Percentiles rank a stretch among this genome's conserved stretches.
Evolutionary conservation across 2,113 vertebrate species (phyloP).

Genomic region (Pelmatolapia mariae): DNA sequence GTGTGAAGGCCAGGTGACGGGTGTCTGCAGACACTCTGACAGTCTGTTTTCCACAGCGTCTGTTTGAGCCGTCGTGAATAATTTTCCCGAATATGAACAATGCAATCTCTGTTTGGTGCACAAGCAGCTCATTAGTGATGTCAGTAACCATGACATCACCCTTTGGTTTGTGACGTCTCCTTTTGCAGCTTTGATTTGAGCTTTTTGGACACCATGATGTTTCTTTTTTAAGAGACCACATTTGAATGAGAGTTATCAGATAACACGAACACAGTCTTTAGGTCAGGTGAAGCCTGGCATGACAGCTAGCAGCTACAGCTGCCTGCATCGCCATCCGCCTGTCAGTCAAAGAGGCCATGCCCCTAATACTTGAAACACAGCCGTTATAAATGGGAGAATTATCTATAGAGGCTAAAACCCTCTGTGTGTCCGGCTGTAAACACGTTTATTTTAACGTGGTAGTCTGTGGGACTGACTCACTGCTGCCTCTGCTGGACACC

Average conservation of each 20-base stretch:
- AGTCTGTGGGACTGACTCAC: neutral
- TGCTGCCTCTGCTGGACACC: neutral
- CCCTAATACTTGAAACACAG: neutral
- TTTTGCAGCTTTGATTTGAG: neutral
- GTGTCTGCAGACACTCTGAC: conserved; percentile 26
- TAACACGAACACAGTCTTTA: neutral
- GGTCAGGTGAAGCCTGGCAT: neutral
- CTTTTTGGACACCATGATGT: neutral
- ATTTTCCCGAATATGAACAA: neutral
- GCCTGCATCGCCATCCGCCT: neutral
- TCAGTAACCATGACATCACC: neutral
- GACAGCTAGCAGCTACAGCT: neutral
- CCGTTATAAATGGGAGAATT: neutral
- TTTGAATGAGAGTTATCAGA: neutral
- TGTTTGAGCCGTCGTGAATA: neutral
- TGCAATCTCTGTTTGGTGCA: neutral
- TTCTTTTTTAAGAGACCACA: neutral
- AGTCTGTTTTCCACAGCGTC: neutral
- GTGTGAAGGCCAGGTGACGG: conserved; percentile 10
- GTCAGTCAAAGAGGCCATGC: neutral
- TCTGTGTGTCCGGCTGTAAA: neutral
- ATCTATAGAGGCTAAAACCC: neutral
- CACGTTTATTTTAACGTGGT: neutral
- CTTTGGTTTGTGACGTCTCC: neutral
- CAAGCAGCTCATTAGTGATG: neutral